These are phyloP conservation scores for Anoplopoma fimbria DNA, from an alignment of 2,113 vertebrate genomes.

Conservation along the genomic window DNA sequence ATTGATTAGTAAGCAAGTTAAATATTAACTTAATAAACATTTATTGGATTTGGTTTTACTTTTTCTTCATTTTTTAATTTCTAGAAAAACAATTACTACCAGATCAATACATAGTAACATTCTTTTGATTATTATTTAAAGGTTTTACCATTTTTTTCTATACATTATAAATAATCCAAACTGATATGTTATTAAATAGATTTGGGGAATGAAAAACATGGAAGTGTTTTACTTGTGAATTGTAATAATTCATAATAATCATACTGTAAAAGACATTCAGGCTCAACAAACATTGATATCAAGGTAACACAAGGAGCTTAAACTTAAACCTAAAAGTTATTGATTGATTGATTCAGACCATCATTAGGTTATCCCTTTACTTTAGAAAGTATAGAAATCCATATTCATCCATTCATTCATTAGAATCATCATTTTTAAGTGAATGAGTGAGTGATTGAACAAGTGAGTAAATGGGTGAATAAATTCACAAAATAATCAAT, in stretches of 20 bases:
- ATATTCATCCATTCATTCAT: neutral
- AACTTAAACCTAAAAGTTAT: no score
- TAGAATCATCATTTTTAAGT: neutral
- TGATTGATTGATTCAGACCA: no score
- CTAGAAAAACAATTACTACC: neutral
- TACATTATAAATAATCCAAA: neutral
- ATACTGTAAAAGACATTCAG: no score
- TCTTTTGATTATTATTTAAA: neutral
- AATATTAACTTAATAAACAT: neutral
- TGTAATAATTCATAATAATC: no score
- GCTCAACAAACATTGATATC: no score
- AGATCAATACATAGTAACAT: neutral
- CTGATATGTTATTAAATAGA: neutral
- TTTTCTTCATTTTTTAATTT: neutral
- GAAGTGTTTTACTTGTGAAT: no score
- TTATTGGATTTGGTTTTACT: neutral
- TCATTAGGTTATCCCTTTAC: no score
- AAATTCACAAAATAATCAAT: no score
- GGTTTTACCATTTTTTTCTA: neutral
- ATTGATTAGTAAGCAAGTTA: neutral
- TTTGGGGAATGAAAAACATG: neutral
- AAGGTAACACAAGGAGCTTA: no score
- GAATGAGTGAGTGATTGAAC: neutral
- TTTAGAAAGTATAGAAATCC: no score
- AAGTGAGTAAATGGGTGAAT: neutral